Conservation (phyloP, 64 coral and sea anemone species). For the Trachythela sp. region DNA sequence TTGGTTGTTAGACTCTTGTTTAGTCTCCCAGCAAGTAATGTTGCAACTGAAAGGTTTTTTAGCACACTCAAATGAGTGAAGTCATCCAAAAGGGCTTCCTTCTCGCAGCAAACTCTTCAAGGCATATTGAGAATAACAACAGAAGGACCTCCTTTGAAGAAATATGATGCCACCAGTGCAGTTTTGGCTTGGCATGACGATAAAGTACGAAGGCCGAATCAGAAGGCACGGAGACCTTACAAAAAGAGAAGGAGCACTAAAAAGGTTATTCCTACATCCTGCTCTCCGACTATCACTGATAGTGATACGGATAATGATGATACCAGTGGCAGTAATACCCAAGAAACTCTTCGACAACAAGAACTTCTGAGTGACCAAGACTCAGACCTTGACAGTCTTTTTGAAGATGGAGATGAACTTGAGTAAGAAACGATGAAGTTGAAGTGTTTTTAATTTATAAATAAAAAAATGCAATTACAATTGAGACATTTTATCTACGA, state of each 20-base stretch:
- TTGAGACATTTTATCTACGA: too few species aligned
- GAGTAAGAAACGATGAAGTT: too few species aligned
- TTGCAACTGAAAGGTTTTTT: too few species aligned
- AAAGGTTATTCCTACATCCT: not conserved
- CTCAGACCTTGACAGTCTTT: too few species aligned
- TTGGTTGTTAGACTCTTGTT: conserved; percentile 20
- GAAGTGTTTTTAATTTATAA: too few species aligned
- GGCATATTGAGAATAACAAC: conserved; percentile 13
- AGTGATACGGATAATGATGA: not conserved
- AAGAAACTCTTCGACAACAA: too few species aligned
- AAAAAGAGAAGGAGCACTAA: not conserved
- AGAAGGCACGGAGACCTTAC: conserved; percentile 27
- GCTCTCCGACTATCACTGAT: not conserved
- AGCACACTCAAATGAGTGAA: conserved; percentile 33
- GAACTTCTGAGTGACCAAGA: too few species aligned
- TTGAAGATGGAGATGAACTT: too few species aligned
- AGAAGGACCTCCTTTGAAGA: conserved; percentile 23
- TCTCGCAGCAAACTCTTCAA: conserved; percentile 35
- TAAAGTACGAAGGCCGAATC: conserved; percentile 27
- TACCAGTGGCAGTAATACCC: not conserved
- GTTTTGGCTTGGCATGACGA: conserved; percentile 22
- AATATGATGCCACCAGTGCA: conserved; percentile 14
- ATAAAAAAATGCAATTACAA: too few species aligned
- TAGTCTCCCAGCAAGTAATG: too few species aligned
- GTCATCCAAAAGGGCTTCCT: conserved; percentile 12